A percentile compares a stretch with the other conserved stretches of the same genome.
phyloP scores from a whole-genome alignment of 2,113 vertebrate species.

The Riparia riparia region DNA sequence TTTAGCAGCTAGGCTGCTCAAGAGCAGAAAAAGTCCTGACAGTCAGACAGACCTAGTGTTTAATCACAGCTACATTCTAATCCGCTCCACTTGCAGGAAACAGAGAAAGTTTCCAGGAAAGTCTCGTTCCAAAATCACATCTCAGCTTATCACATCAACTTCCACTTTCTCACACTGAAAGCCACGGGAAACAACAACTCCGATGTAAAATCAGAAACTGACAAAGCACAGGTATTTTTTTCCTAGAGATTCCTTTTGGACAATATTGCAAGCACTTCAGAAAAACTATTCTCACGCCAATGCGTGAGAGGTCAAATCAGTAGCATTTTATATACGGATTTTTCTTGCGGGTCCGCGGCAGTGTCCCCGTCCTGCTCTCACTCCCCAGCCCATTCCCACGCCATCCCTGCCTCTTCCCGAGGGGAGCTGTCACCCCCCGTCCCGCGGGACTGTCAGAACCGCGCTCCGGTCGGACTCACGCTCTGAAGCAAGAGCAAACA shows the following conservation, averaged over 20 bases:
- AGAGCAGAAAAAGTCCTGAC: background rate
- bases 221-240: background rate
- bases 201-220: rapidly evolving
- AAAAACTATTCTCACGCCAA: rapidly evolving
- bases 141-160: background rate
- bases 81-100: background rate
- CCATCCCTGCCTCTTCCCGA: rapidly evolving
- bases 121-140: background rate
- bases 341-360: rapidly evolving
- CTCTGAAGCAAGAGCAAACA: background rate
- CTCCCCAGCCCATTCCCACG: background rate
- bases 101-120: background rate
- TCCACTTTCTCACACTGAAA: background rate
- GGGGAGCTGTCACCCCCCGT: background rate
- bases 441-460: background rate
- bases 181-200: background rate
- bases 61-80: background rate
- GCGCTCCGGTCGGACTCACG: background rate
- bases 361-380: rapidly evolving
- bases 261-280: rapidly evolving
- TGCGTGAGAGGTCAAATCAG: rapidly evolving
- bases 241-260: rapidly evolving
- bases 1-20: background rate
- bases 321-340: rapidly evolving
- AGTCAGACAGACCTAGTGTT: background rate